Percentiles rank a stretch among this genome's conserved stretches.
These are phyloP conservation scores for Eunapius fragilis DNA, from an alignment of 37 sponge, comb jelly and placozoan species.

Conservation along the genomic window DNA sequence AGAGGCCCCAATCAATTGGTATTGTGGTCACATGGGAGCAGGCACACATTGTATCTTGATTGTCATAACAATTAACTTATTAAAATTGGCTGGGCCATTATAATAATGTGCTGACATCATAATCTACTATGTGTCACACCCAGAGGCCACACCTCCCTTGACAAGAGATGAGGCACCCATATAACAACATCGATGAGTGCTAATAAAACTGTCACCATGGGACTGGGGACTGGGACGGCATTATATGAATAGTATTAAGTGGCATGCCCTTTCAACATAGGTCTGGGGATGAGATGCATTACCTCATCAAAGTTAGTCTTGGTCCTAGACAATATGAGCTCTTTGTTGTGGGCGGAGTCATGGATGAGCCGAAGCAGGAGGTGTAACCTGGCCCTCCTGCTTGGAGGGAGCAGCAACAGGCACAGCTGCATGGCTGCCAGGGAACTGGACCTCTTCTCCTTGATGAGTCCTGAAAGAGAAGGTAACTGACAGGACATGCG, in stretches of 20 bases:
- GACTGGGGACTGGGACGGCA: background rate
- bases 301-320: slow-evolving; percentile 39
- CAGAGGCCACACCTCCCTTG: no score
- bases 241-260: background rate
- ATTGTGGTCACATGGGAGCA: no score
- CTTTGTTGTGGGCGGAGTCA: slow-evolving; percentile 43
- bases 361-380: slow-evolving; percentile 39
- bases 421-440: slow-evolving; percentile 56
- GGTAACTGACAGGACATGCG: no score
- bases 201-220: no score
- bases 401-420: slow-evolving; percentile 47
- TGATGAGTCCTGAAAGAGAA: slow-evolving; percentile 3
- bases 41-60: no score
- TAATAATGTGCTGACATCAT: no score
- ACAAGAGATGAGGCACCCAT: no score
- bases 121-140: no score
- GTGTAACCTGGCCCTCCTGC: slow-evolving; percentile 38
- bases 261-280: slow-evolving; percentile 1
- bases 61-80: no score
- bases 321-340: slow-evolving; percentile 31
- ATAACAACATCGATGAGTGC: no score
- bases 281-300: background rate
- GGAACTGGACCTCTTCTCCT: background rate
- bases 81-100: no score
- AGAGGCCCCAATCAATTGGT: no score